Evolutionary conservation across 2,113 vertebrate genomes (phyloP).

Genomic region (Embiotoca jacksoni): DNA sequence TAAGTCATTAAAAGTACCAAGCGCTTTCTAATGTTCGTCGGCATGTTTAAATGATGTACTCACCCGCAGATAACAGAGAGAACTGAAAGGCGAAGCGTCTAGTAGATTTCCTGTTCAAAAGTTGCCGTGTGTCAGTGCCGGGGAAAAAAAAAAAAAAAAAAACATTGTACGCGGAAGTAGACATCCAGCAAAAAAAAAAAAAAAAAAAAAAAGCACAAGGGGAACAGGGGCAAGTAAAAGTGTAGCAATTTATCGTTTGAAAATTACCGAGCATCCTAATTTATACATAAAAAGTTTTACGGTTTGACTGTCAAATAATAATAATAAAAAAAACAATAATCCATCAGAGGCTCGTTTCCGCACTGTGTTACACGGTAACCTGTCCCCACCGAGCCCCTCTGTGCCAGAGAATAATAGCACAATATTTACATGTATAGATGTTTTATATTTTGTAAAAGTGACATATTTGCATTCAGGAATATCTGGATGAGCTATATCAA

Average conservation of each 20-base stretch:
- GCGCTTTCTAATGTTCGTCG: not conserved
- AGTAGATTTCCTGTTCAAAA: slow-evolving; percentile 80
- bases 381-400: slow-evolving; percentile 61
- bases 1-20: not conserved
- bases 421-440: not conserved
- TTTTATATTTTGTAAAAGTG: not conserved
- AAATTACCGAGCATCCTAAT: not conserved
- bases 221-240: not conserved
- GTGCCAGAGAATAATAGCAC: not conserved
- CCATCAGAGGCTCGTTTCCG: slow-evolving; percentile 67
- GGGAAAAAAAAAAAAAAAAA: slow-evolving; percentile 70
- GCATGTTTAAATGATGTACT: slow-evolving; percentile 45
- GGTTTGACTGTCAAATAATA: slow-evolving; percentile 31
- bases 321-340: not conserved
- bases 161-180: slow-evolving; percentile 85
- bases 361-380: slow-evolving; percentile 81
- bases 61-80: slow-evolving; percentile 71
- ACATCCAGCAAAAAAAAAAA: slow-evolving; percentile 36
- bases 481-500: no score
- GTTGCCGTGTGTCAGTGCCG: slow-evolving; percentile 77
- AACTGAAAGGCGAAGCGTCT: slow-evolving; percentile 63
- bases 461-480: no score
- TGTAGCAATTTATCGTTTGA: accelerated
- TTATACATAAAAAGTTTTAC: slow-evolving; percentile 26
- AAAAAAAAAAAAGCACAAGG: slow-evolving; percentile 1